Base-by-base conservation (phyloP, 1,140 invertebrate genomes). In the Drosophila asahinai region DNA sequence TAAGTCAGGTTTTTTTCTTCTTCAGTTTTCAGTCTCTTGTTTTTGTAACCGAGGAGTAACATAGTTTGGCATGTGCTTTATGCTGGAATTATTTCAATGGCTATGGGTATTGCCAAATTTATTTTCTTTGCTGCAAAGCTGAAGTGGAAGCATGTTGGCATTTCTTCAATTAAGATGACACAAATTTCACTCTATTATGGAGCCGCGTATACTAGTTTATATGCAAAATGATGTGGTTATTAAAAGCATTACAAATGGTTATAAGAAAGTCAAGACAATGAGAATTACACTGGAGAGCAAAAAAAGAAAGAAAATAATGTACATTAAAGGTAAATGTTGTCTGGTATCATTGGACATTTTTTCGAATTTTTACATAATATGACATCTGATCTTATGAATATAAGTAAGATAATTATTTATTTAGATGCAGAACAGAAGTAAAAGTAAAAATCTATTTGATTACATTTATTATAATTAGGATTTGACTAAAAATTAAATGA, bases 171-270 rank as follows among this genome's bases (percentile, higher is more conserved):
- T n/a, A n/a, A n/a, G n/a, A n/a, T n/a, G n/a, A n/a, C n/a, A n/a
- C n/a, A n/a, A n/a, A n/a, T n/a, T n/a, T n/a, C n/a, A n/a, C n/a
- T n/a, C n/a, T n/a, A n/a, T n/a, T n/a, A n/a, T n/a, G 47, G 47
- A 38, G 80, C 61, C 19, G 62, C 27, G 14, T 12, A 49, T 14
- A 51, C 43, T 36, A 49, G 36, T 22, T 72, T 6, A 36, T 72
- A 70, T 62, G 60, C 59, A 83, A 63, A 57, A 57, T n/a, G 14
- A 72, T 60, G 40, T 72, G 52, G 27, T 72, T 42, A 72, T 73
- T 73, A 60, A 73, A 51, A 47, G 67, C 30, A 47, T 68, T 68
- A 36, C 17, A 27, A 43, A 54, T 43, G 25, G 42, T 25, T 36
- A 22, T 40, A 7, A 48, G 68, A 48, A 49, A 59, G 40, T 22